These are phyloP conservation scores for Cepphus grylle DNA, from an alignment of 2,113 vertebrate genomes.

Conservation along the genomic window DNA sequence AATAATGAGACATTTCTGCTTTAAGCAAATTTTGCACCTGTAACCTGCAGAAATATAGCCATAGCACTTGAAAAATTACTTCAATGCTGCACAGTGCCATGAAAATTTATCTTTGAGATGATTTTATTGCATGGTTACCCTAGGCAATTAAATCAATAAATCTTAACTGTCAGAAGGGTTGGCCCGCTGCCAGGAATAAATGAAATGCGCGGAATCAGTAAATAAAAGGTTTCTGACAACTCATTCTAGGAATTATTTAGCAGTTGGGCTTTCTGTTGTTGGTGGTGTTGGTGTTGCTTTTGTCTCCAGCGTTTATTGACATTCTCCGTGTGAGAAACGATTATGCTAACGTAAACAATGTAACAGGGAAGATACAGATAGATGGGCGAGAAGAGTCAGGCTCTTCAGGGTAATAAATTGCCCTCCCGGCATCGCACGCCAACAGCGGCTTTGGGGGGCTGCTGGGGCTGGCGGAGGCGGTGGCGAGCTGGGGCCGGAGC, in stretches of 20 bases:
- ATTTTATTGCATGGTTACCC: conserved; percentile 96
- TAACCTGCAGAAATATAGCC: conserved; percentile 86
- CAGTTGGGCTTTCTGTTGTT: conserved; percentile 67
- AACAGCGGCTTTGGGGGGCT: conserved; percentile 17
- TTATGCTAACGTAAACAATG: conserved; percentile 68
- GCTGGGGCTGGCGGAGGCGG: not conserved
- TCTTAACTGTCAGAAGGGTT: conserved; percentile 86
- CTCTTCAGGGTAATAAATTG: conserved; percentile 52
- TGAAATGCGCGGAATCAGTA: conserved; percentile 86
- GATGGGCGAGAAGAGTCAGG: conserved; percentile 23
- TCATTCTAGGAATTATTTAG: conserved; percentile 89
- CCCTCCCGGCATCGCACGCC: not conserved
- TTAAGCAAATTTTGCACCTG: conserved; percentile 87
- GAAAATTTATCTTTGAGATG: conserved; percentile 92
- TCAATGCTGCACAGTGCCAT: conserved; percentile 80
- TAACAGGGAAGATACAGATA: not conserved
- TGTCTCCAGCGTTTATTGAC: conserved; percentile 72
- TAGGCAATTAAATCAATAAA: conserved; percentile 96
- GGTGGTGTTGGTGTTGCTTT: conserved; percentile 56
- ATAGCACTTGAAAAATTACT: conserved; percentile 88
- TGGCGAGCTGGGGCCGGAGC: not conserved
- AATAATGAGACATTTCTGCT: conserved; percentile 83
- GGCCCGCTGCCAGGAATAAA: conserved; percentile 82
- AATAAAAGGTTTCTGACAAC: conserved; percentile 88
- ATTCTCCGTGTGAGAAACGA: conserved; percentile 64